These are phyloP conservation scores for Drosophila kokeensis DNA, from an alignment of 2,888 invertebrate species.

Conservation along the genomic window DNA sequence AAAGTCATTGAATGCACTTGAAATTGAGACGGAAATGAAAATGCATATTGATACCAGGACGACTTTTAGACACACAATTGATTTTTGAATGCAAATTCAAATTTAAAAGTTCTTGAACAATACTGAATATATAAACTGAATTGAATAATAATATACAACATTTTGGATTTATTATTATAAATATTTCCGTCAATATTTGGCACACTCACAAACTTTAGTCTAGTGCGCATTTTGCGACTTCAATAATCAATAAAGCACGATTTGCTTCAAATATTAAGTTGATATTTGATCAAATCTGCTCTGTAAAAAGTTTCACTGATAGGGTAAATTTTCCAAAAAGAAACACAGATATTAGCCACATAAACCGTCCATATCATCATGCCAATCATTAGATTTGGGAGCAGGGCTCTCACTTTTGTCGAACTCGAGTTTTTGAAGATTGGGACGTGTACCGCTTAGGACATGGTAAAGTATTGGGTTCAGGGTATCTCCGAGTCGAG, in stretches of 20 bases:
- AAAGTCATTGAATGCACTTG: not conserved
- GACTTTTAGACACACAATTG: not conserved
- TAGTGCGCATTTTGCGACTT: no score
- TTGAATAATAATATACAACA: not conserved
- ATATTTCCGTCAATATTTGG: not conserved
- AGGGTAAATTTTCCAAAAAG: not conserved
- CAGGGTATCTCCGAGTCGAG: conserved; percentile 1
- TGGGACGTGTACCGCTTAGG: not conserved
- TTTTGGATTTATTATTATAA: not conserved
- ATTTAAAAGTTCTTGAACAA: not conserved
- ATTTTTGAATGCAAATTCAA: not conserved
- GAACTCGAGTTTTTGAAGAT: not conserved
- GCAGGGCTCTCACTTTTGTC: not conserved
- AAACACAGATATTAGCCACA: not conserved
- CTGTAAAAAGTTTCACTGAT: not conserved
- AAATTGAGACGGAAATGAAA: conserved; percentile 6
- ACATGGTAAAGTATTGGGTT: not conserved
- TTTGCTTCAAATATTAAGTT: not conserved
- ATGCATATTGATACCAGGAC: not conserved
- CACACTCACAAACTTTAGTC: not conserved
- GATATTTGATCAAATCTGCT: not conserved
- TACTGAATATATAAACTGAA: not conserved
- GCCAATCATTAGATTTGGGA: not conserved
- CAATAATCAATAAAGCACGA: not conserved
- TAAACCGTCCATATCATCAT: not conserved